Conservation (phyloP, 2,797 vertebrate species). For the Delichon dasypus region DNA sequence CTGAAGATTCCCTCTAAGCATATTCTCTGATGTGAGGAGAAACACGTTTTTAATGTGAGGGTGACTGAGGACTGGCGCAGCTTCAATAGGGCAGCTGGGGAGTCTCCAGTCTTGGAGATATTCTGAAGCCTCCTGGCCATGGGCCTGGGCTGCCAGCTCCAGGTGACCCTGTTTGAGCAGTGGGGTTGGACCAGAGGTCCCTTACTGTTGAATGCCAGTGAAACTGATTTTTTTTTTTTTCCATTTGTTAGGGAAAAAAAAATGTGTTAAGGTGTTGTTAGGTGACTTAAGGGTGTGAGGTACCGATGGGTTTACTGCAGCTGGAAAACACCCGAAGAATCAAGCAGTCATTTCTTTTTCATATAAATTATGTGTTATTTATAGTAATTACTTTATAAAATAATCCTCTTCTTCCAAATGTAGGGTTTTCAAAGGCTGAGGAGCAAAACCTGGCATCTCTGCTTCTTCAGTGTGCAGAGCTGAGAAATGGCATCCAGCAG, state of each 20-base stretch:
- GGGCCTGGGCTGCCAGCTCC: neutral
- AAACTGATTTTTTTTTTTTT: neutral
- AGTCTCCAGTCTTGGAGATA: neutral
- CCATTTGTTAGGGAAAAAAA: neutral
- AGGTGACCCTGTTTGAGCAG: neutral
- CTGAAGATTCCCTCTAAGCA: neutral
- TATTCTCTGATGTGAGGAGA: neutral
- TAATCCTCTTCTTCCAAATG: neutral
- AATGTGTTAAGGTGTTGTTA: neutral
- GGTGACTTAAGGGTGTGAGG: neutral
- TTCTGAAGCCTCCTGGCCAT: fast-evolving
- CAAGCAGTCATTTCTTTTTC: neutral
- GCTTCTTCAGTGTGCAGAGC: slow-evolving; percentile 81
- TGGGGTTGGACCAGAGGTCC: neutral
- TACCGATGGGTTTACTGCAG: neutral
- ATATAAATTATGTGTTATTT: neutral
- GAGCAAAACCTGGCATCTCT: slow-evolving; percentile 80
- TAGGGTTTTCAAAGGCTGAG: slow-evolving; percentile 76
- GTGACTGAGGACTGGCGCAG: neutral
- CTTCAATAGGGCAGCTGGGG: fast-evolving
- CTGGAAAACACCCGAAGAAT: neutral
- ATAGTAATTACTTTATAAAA: neutral
- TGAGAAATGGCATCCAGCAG: slow-evolving; percentile 87
- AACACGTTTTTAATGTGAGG: neutral
- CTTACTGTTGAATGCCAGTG: neutral